Conservation (phyloP, 2,888 invertebrate genomes). For the Microplitis deprimator region DNA sequence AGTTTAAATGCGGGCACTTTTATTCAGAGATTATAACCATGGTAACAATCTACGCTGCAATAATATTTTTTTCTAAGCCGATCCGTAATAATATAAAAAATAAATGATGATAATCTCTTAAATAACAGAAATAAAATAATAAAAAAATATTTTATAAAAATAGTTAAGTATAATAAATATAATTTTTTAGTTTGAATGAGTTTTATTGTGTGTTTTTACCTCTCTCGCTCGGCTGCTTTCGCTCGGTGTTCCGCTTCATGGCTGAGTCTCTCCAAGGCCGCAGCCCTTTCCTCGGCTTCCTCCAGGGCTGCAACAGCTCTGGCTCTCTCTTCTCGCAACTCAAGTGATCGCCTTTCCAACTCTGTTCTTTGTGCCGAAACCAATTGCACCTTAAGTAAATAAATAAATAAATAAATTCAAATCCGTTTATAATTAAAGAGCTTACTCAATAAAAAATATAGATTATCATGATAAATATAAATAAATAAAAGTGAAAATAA, state of each 20-base stretch:
- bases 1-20: neutral
- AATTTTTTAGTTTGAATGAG: neutral
- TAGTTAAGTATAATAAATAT: neutral
- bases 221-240: slow-evolving; percentile 68
- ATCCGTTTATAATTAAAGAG: neutral
- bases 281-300: slow-evolving; percentile 90
- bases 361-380: slow-evolving; percentile 88
- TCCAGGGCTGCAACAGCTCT: slow-evolving; percentile 85
- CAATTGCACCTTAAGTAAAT: slow-evolving; percentile 77
- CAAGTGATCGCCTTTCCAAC: slow-evolving; percentile 85
- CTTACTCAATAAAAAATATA: neutral
- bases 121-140: neutral
- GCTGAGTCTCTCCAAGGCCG: slow-evolving; percentile 83
- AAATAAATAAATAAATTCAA: neutral
- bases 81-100: neutral
- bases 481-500: neutral
- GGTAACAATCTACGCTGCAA: neutral
- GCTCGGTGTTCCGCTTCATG: slow-evolving; percentile 72
- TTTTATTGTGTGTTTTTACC: slow-evolving; percentile 69
- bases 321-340: slow-evolving; percentile 85
- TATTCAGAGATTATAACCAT: neutral
- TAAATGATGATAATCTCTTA: neutral
- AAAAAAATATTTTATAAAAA: neutral
- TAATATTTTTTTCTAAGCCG: neutral
- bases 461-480: neutral